Percentiles rank a stretch among this genome's conserved stretches.
These are phyloP conservation scores for Drosophila suzukii DNA, from an alignment of 1,140 invertebrate genomes.

Conservation along the genomic window DNA sequence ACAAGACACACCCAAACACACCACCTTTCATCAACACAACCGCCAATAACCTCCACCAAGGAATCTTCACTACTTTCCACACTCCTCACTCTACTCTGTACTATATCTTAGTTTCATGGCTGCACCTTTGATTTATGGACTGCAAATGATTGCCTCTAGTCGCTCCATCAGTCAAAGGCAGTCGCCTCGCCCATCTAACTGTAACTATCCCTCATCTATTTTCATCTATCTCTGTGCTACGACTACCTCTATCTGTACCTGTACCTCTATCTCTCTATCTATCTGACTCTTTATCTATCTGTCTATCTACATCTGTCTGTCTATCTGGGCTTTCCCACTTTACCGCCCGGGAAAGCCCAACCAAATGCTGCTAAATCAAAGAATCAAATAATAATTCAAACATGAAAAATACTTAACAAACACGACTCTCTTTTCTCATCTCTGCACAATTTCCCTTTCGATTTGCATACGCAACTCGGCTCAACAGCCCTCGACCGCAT, in stretches of 20 bases:
- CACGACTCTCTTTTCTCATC: conserved; percentile 42
- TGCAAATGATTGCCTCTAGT: conserved; percentile 77
- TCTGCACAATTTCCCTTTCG: conserved; percentile 48
- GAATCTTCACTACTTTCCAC: conserved; percentile 37
- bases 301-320: conserved; percentile 50
- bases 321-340: conserved; percentile 63
- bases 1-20: conserved; percentile 41
- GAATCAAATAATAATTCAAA: conserved; percentile 83
- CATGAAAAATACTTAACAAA: conserved; percentile 63
- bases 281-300: conserved; percentile 33
- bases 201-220: conserved; percentile 47
- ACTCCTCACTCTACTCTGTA: conserved; percentile 30
- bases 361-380: conserved; percentile 82
- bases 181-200: conserved; percentile 48
- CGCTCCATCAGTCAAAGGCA: conserved; percentile 73
- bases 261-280: conserved; percentile 25
- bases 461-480: conserved; percentile 55
- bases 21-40: conserved; percentile 62
- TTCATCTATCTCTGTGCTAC: conserved; percentile 37
- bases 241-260: conserved; percentile 32
- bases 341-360: conserved; percentile 72
- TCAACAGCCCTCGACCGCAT: conserved; percentile 51
- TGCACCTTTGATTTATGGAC: conserved; percentile 70
- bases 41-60: conserved; percentile 43
- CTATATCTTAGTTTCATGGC: conserved; percentile 51